These are phyloP conservation scores for Pachycephala philippinensis DNA, from an alignment of 2,113 vertebrate species.

Conservation along the genomic window DNA sequence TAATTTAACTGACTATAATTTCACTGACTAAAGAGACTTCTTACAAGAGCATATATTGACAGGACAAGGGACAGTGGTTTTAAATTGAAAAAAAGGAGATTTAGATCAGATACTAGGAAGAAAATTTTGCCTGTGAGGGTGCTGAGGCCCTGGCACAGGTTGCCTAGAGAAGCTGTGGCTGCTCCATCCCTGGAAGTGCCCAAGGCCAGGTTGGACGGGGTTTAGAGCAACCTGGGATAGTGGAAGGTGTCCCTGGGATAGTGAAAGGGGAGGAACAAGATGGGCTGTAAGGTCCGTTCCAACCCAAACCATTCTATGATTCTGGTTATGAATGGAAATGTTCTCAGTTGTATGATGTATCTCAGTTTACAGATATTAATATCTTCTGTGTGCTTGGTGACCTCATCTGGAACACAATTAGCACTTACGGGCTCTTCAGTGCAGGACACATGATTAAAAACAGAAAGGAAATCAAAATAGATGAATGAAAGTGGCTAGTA, in stretches of 20 bases:
- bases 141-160: background rate
- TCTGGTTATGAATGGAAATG: background rate
- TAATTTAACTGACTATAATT: background rate
- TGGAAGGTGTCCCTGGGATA: no score
- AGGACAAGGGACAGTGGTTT: background rate
- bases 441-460: background rate
- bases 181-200: background rate
- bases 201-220: fast-evolving
- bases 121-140: background rate
- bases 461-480: background rate
- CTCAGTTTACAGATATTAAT: background rate
- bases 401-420: background rate
- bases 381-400: background rate
- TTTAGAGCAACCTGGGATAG: background rate
- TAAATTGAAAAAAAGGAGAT: background rate
- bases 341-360: background rate
- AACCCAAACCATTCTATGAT: background rate
- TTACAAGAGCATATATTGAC: background rate
- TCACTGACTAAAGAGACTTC: background rate
- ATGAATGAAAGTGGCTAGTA: background rate
- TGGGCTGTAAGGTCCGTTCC: background rate
- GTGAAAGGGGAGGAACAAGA: background rate
- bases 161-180: background rate
- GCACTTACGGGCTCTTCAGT: background rate
- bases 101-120: background rate